Conservation (phyloP, 2,888 invertebrate genomes). For the Tenthredo notha region DNA sequence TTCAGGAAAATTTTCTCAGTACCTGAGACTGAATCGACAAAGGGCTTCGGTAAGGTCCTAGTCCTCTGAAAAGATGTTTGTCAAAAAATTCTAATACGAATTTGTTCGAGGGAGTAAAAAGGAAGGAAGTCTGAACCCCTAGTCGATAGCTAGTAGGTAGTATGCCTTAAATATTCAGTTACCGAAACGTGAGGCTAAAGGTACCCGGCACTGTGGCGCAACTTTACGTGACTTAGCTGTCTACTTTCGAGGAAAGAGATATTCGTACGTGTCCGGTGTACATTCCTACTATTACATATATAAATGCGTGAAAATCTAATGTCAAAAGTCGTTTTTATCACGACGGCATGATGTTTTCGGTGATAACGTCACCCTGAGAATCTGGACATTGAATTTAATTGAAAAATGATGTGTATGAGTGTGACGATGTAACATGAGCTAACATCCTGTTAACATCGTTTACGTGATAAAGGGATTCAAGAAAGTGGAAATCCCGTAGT, state of each 20-base stretch:
- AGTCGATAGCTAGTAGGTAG: slow-evolving; percentile 7
- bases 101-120: neutral
- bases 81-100: slow-evolving; percentile 11
- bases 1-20: neutral
- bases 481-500: neutral
- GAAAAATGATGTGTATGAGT: neutral
- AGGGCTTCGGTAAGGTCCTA: neutral
- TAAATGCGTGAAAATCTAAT: neutral
- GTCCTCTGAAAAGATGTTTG: slow-evolving; percentile 2
- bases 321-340: neutral
- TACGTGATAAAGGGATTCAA: neutral
- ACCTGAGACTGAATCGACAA: slow-evolving; percentile 1
- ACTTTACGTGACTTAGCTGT: slow-evolving; percentile 14
- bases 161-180: slow-evolving; percentile 36
- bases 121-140: no score
- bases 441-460: neutral
- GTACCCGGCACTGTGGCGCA: neutral
- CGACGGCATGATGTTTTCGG: neutral
- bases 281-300: neutral
- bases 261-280: slow-evolving; percentile 6
- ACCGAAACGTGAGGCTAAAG: slow-evolving; percentile 24
- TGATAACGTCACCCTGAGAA: neutral
- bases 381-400: neutral
- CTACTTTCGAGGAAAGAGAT: neutral
- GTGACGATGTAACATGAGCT: neutral